A percentile compares a stretch with the other conserved stretches of the same genome.
phyloP scores from a whole-genome alignment of 2,888 invertebrate genomes.

The Zaprionus obscuricornis region DNA sequence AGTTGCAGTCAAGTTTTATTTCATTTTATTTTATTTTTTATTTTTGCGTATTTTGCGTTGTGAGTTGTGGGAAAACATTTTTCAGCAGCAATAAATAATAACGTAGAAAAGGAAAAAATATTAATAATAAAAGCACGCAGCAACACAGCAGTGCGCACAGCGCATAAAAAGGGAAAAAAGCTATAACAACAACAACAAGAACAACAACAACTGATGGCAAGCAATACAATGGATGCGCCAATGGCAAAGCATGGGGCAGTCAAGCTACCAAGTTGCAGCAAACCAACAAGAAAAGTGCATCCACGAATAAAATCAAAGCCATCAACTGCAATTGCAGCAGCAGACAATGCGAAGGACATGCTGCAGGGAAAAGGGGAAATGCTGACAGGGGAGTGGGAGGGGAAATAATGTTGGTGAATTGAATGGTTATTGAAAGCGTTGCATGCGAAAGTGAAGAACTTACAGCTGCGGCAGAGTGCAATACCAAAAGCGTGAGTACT shows the following conservation, averaged over 20 bases:
- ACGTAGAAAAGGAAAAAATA: conserved; percentile 58
- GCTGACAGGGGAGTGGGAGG: background rate
- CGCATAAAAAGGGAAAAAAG: conserved; percentile 72
- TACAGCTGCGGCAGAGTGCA: background rate
- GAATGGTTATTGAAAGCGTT: conserved; percentile 77
- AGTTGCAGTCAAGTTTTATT: conserved; percentile 75
- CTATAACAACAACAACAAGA: conserved; percentile 19
- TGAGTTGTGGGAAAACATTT: conserved; percentile 76
- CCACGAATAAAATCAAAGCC: conserved; percentile 79
- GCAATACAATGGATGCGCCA: conserved; percentile 68
- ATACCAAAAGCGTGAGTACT: no score
- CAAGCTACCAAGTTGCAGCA: conserved; percentile 30
- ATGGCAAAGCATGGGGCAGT: background rate
- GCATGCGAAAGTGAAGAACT: background rate
- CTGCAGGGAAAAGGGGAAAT: background rate
- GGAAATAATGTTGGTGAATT: conserved; percentile 48
- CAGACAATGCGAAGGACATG: conserved; percentile 3
- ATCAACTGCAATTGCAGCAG: conserved; percentile 74
- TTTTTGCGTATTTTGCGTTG: no score
- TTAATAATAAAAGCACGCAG: conserved; percentile 77
- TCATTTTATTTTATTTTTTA: no score
- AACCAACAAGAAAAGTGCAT: conserved; percentile 76
- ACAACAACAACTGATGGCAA: conserved; percentile 6
- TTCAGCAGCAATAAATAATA: conserved; percentile 78
- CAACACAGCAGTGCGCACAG: conserved; percentile 40